A percentile compares a stretch with the other conserved stretches of the same genome.
Evolutionary conservation across 2,888 invertebrate genomes (phyloP).

Genomic region (Timema podura): DNA sequence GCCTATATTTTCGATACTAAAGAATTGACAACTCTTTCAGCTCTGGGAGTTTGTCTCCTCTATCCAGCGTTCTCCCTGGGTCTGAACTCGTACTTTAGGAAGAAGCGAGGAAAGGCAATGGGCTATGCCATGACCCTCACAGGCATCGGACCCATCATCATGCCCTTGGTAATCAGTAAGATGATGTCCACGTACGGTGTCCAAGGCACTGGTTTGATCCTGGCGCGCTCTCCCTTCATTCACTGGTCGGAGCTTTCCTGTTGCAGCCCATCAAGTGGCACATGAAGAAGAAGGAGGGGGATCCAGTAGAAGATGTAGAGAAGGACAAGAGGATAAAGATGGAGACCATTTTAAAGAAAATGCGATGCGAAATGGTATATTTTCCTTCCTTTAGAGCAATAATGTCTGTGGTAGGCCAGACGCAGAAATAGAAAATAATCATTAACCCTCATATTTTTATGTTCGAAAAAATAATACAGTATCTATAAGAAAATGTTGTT

Average conservation of each 20-base stretch:
- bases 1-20: no score
- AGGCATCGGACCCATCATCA: slow-evolving; percentile 61
- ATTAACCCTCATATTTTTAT: no score
- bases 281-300: slow-evolving; percentile 53
- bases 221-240: slow-evolving; percentile 59
- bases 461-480: no score
- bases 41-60: slow-evolving; percentile 57
- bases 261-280: slow-evolving; percentile 67
- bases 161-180: slow-evolving; percentile 58
- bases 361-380: no score
- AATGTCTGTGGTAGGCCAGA: no score
- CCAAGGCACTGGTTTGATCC: slow-evolving; percentile 58
- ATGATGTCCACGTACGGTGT: slow-evolving; percentile 55
- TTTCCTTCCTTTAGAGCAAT: no score
- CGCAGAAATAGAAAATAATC: no score
- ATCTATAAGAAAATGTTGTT: no score
- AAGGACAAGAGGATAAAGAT: no score
- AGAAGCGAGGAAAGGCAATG: slow-evolving; percentile 58
- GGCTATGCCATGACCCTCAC: slow-evolving; percentile 61
- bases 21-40: slow-evolving; percentile 45
- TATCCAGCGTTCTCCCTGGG: slow-evolving; percentile 61
- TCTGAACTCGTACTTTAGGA: slow-evolving; percentile 61
- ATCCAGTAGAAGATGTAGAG: background rate
- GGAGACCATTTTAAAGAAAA: no score
- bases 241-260: slow-evolving; percentile 54